Evolutionary conservation across 2,797 vertebrate genomes (phyloP).

Genomic region (Vespertilio murinus): DNA sequence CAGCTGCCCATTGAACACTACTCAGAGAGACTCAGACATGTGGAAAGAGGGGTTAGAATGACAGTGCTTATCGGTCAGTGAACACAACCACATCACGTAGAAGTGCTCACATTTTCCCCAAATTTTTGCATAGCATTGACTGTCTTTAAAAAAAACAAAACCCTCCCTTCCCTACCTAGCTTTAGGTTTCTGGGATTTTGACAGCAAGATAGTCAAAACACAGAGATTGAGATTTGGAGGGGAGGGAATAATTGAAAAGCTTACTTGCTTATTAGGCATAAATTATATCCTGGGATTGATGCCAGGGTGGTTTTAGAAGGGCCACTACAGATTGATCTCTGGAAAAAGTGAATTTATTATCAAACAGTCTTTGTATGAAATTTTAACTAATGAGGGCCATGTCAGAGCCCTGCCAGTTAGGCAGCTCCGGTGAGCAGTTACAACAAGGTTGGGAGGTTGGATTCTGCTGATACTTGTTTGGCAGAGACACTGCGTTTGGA

Average conservation of each 20-base stretch:
- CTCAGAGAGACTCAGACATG: not conserved
- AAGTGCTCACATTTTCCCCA: not conserved
- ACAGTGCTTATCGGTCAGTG: not conserved
- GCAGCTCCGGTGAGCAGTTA: not conserved
- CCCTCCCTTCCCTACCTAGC: not conserved
- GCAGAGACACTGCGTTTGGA: constrained; percentile 46
- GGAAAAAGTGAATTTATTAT: constrained; percentile 58
- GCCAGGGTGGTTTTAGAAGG: constrained; percentile 61
- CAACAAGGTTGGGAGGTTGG: not conserved
- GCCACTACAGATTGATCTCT: constrained; percentile 55
- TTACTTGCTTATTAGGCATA: constrained; percentile 70
- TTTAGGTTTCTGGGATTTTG: constrained; percentile 41
- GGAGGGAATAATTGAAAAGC: constrained; percentile 66
- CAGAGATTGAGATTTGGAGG: constrained; percentile 4
- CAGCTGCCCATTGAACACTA: not conserved
- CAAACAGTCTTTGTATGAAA: constrained; percentile 61
- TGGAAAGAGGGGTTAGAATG: not conserved
- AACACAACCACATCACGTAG: not conserved
- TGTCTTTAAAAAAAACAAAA: not conserved
- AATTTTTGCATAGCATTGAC: not conserved
- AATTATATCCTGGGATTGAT: constrained; percentile 60
- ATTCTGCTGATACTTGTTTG: constrained; percentile 57
- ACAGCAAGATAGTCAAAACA: constrained; percentile 33
- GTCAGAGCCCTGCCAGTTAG: not conserved
- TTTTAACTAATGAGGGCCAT: constrained; percentile 66